A percentile compares a stretch with the other conserved stretches of the same genome.
These are phyloP conservation scores for Mythimna pallens DNA, from an alignment of 2,888 invertebrate species.

Conservation along the genomic window DNA sequence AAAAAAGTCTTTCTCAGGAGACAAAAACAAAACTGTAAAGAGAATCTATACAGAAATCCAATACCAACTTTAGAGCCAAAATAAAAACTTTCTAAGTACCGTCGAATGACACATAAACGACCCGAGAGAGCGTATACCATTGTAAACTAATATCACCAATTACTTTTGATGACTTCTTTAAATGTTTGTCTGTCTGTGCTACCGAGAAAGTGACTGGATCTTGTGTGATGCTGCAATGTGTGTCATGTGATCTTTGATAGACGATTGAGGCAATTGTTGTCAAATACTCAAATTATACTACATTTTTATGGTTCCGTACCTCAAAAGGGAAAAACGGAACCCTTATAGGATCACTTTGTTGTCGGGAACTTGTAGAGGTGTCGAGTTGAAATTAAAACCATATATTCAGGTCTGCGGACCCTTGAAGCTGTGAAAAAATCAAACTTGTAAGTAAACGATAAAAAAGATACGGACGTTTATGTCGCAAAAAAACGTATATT, in stretches of 20 bases:
- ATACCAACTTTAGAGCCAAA: slow-evolving; percentile 8
- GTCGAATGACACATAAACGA: slow-evolving; percentile 18
- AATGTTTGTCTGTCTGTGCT: slow-evolving; percentile 2
- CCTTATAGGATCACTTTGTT: too few relatives aligned
- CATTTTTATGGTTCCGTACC: too few relatives aligned
- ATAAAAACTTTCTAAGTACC: slow-evolving; percentile 42
- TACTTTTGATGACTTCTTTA: slow-evolving; percentile 45
- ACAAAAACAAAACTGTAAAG: background rate
- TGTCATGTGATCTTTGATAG: slow-evolving; percentile 4
- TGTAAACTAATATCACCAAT: slow-evolving; percentile 23
- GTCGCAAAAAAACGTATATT: too few relatives aligned
- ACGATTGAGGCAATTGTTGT: background rate
- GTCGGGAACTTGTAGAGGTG: too few relatives aligned
- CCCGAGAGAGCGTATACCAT: slow-evolving; percentile 31
- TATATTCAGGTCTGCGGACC: too few relatives aligned
- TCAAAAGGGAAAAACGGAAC: too few relatives aligned
- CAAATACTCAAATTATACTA: background rate
- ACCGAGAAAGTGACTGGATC: slow-evolving; percentile 14
- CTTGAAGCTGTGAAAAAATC: too few relatives aligned
- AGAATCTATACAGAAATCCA: slow-evolving; percentile 4
- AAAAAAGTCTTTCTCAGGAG: too few relatives aligned
- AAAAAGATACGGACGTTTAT: too few relatives aligned
- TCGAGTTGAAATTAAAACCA: too few relatives aligned
- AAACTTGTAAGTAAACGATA: too few relatives aligned
- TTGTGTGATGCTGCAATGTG: background rate